Percentiles rank a stretch among this genome's conserved stretches.
These are phyloP conservation scores for Campylomormyrus tamandua DNA, from an alignment of 2,113 vertebrate genomes.

Conservation along the genomic window DNA sequence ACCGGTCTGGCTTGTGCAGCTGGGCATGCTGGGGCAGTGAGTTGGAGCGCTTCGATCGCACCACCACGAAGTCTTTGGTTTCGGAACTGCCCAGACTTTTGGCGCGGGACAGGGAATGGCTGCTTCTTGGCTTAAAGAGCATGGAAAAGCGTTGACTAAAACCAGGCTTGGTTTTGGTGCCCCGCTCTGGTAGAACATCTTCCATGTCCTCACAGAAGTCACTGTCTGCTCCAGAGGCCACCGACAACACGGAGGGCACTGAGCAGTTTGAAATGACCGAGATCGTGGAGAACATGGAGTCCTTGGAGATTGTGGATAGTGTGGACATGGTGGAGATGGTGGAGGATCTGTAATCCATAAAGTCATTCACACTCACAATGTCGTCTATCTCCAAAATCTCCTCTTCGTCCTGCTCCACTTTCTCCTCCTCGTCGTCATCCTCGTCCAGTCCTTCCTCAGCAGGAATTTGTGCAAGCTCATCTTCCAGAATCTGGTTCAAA, in stretches of 20 bases:
- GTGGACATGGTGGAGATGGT: slow-evolving; percentile 63
- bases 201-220: slow-evolving; percentile 84
- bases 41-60: slow-evolving; percentile 74
- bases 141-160: slow-evolving; percentile 73
- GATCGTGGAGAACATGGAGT: slow-evolving; percentile 71
- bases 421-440: slow-evolving; percentile 44
- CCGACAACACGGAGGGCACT: slow-evolving; percentile 69
- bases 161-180: slow-evolving; percentile 42
- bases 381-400: slow-evolving; percentile 59
- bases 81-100: slow-evolving; percentile 75
- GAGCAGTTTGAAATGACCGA: slow-evolving; percentile 62
- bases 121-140: slow-evolving; percentile 74
- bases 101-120: slow-evolving; percentile 61
- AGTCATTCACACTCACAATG: slow-evolving; percentile 49
- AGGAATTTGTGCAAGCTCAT: slow-evolving; percentile 49
- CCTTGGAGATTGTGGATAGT: slow-evolving; percentile 63
- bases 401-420: slow-evolving; percentile 58
- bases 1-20: slow-evolving; percentile 38
- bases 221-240: slow-evolving; percentile 76
- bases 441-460: slow-evolving; percentile 27
- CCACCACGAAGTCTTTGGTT: slow-evolving; percentile 36
- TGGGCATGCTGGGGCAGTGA: slow-evolving; percentile 77
- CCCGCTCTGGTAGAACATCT: slow-evolving; percentile 43
- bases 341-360: slow-evolving; percentile 53
- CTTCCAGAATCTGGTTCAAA: slow-evolving; percentile 74